Percentiles rank a stretch among this genome's conserved stretches.
These are phyloP conservation scores for Pachyramphus minor DNA, from an alignment of 2,113 vertebrate genomes.

Conservation along the genomic window DNA sequence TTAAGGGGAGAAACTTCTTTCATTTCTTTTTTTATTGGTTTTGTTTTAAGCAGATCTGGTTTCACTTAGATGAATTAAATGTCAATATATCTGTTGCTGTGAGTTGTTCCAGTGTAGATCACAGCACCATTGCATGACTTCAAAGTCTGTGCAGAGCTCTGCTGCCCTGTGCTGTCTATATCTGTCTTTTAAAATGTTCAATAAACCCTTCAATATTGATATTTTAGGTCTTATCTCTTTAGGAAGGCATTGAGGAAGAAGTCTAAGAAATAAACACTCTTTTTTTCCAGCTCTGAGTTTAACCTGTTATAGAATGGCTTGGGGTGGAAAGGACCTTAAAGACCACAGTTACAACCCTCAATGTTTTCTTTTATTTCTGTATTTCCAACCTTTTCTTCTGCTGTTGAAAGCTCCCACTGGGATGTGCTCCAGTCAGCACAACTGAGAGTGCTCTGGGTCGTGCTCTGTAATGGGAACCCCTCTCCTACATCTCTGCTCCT, in stretches of 20 bases:
- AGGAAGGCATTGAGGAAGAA: not conserved
- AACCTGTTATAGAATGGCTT: not conserved
- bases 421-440: not conserved
- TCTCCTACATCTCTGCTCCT: not conserved
- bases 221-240: slow-evolving; percentile 20
- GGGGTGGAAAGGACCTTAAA: not conserved
- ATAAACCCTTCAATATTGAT: slow-evolving; percentile 40
- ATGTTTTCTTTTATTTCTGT: not conserved
- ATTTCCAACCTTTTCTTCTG: not conserved
- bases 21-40: not conserved
- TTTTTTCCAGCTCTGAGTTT: not conserved
- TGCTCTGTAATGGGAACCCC: fast-evolving
- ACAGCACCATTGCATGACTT: slow-evolving; percentile 57
- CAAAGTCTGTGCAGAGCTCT: slow-evolving; percentile 57
- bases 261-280: not conserved
- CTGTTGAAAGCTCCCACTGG: not conserved
- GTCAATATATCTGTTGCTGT: slow-evolving; percentile 70
- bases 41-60: slow-evolving; percentile 66
- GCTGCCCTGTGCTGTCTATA: slow-evolving; percentile 50
- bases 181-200: slow-evolving; percentile 41
- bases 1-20: not conserved
- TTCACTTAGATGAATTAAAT: slow-evolving; percentile 75
- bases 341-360: not conserved
- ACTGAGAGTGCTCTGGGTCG: not conserved
- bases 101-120: slow-evolving; percentile 68